These are phyloP conservation scores for Pogonomyrmex californicus DNA, from an alignment of 1,140 invertebrate species.

Conservation along the genomic window DNA sequence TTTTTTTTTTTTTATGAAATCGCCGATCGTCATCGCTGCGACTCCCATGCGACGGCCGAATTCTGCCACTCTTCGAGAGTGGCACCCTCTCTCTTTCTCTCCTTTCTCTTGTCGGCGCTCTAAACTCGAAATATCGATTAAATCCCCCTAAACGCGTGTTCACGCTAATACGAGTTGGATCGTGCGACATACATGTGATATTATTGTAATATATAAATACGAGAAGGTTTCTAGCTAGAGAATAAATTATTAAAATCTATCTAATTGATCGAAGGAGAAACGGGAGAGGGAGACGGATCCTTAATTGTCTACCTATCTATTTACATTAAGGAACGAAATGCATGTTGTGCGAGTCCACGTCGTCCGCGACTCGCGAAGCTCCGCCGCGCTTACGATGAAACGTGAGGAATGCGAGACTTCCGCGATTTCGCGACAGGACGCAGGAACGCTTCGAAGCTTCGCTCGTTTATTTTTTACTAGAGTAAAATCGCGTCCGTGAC, in stretches of 20 bases:
- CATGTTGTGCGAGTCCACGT: conserved; percentile 16
- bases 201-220: conserved; percentile 54
- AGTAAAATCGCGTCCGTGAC: conserved; percentile 50
- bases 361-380: conserved; percentile 15
- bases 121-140: conserved; percentile 36
- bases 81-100: not conserved
- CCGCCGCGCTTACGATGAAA: not conserved
- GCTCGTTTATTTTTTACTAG: conserved; percentile 47
- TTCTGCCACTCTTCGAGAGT: conserved; percentile 11
- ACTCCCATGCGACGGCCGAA: conserved; percentile 2
- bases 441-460: not conserved
- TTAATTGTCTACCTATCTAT: conserved; percentile 81
- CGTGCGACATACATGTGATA: conserved; percentile 49
- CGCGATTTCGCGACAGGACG: not conserved
- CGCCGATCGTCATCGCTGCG: conserved; percentile 78
- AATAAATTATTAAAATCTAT: conserved; percentile 84
- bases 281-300: conserved; percentile 19
- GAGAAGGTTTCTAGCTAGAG: conserved; percentile 78
- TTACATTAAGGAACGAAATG: conserved; percentile 81
- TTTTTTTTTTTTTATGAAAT: conserved; percentile 62
- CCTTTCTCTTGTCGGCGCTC: conserved; percentile 8
- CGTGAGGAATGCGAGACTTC: not conserved
- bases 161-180: conserved; percentile 56
- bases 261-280: conserved; percentile 40
- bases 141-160: conserved; percentile 35